Conservation (phyloP, 2,113 vertebrate species). For the Clupea harengus region DNA sequence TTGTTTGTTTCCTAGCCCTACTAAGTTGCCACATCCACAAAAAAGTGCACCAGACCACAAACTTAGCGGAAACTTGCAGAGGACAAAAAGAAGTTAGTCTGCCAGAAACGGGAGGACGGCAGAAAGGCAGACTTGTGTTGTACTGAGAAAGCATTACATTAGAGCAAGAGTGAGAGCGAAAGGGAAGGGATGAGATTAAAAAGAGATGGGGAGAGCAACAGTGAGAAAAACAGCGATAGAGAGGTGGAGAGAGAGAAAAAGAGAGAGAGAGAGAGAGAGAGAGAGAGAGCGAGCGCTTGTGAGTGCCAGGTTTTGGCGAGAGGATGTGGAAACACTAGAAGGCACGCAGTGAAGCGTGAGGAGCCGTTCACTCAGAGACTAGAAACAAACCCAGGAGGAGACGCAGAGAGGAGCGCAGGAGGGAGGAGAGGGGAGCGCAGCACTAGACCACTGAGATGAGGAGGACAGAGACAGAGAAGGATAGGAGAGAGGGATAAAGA, state of each 20-base stretch:
- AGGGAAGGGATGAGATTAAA: neutral
- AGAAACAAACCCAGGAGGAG: neutral
- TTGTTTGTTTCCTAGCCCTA: too few species aligned
- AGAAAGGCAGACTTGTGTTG: conserved; percentile 1
- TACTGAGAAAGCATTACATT: conserved; percentile 8
- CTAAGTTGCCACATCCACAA: too few species aligned
- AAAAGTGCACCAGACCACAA: neutral
- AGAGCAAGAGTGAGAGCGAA: neutral
- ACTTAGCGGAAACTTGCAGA: neutral
- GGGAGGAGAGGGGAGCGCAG: neutral
- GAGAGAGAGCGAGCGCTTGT: neutral
- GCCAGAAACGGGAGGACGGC: neutral
- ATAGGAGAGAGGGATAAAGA: neutral
- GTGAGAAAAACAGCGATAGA: neutral
- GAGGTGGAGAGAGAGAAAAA: neutral
- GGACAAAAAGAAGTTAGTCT: neutral
- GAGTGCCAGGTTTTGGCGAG: neutral
- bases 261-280: neutral
- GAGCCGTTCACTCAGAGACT: neutral
- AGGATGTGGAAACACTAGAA: neutral
- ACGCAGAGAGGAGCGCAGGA: neutral
- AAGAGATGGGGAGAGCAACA: neutral
- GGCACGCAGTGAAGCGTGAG: neutral
- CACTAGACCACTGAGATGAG: neutral
- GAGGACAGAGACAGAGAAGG: neutral